Evolutionary conservation across 2,888 invertebrate genomes (phyloP).

Genomic region (Dexiosoma caninum): DNA sequence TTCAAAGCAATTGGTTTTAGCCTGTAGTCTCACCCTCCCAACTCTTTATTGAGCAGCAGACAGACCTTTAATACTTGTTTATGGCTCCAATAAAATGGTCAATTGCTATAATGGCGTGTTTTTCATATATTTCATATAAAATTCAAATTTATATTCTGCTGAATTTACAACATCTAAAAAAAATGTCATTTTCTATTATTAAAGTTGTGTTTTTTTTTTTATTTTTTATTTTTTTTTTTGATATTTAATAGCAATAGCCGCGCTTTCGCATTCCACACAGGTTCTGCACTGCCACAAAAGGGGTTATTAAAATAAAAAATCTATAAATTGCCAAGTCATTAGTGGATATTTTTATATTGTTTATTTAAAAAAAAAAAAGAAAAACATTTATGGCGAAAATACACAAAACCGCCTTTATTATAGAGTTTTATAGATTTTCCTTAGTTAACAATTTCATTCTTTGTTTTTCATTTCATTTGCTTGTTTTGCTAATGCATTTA

Average conservation of each 20-base stretch:
- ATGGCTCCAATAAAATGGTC: constrained; percentile 65
- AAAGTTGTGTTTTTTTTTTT: no score
- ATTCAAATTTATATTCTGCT: constrained; percentile 59
- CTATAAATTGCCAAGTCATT: constrained; percentile 61
- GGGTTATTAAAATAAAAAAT: constrained; percentile 57
- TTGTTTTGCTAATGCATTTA: constrained; percentile 57
- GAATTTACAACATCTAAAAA: constrained; percentile 6
- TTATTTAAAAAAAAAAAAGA: neutral
- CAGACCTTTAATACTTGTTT: constrained; percentile 55
- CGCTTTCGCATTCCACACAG: neutral
- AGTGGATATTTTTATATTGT: constrained; percentile 33
- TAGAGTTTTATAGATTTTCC: constrained; percentile 29
- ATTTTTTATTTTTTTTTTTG: no score
- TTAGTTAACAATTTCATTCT: neutral
- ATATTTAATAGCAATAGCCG: constrained; percentile 9
- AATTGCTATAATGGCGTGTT: constrained; percentile 61
- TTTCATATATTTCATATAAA: constrained; percentile 45
- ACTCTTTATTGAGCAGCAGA: neutral
- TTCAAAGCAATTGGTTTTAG: constrained; percentile 56
- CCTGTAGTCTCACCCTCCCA: neutral
- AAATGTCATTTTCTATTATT: constrained; percentile 54
- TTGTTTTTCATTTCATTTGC: constrained; percentile 35
- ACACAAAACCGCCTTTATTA: constrained; percentile 27
- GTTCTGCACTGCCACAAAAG: neutral
- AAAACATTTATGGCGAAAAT: neutral